These are phyloP conservation scores for Clusia tigrina DNA, from an alignment of 2,888 invertebrate genomes.

Conservation along the genomic window DNA sequence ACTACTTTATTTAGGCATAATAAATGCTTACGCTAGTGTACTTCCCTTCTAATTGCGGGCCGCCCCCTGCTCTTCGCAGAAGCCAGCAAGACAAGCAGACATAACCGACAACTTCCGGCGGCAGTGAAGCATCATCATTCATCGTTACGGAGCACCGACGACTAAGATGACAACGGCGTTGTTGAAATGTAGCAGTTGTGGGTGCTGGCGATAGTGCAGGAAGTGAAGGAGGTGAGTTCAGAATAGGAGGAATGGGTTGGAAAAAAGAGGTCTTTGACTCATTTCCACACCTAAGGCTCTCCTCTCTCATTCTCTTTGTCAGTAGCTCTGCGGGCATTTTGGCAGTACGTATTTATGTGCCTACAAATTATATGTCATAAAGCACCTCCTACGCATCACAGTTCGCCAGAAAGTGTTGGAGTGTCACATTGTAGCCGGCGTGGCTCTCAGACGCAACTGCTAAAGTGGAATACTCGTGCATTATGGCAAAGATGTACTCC, in stretches of 20 bases:
- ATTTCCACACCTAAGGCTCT: too few relatives aligned
- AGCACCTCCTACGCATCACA: too few relatives aligned
- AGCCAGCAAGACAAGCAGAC: neutral
- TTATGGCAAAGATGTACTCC: neutral
- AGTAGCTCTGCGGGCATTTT: neutral
- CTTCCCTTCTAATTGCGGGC: neutral
- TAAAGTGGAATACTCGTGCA: neutral
- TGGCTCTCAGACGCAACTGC: too few relatives aligned
- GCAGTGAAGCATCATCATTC: conserved; percentile 6
- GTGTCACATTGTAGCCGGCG: neutral
- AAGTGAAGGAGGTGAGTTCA: too few relatives aligned
- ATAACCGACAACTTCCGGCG: conserved; percentile 14
- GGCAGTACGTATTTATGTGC: conserved; percentile 9
- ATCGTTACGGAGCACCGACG: neutral
- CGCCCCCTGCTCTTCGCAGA: neutral
- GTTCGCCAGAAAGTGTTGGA: conserved; percentile 8
- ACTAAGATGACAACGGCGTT: neutral
- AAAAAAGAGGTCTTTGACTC: too few relatives aligned
- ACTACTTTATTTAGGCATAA: conserved; percentile 2
- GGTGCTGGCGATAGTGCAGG: neutral
- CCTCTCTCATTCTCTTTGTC: too few relatives aligned
- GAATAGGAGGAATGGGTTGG: too few relatives aligned
- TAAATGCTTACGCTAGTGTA: neutral
- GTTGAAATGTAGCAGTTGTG: neutral
- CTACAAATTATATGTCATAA: conserved; percentile 18